Percentiles rank a stretch among this genome's conserved stretches.
These are phyloP conservation scores for Microtus richardsoni DNA, from an alignment of 2,113 vertebrate species.

Conservation along the genomic window DNA sequence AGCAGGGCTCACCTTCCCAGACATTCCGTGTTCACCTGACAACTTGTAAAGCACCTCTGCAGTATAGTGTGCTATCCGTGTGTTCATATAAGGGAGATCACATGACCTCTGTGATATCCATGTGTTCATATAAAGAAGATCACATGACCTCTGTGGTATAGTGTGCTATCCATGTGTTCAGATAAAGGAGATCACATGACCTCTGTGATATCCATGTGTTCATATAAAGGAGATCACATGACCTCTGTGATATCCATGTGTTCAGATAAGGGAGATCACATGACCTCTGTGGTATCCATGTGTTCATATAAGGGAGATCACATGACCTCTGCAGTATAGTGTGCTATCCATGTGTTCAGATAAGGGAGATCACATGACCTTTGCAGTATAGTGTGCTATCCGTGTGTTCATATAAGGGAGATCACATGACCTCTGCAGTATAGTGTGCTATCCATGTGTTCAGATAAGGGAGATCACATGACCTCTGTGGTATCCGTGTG, in stretches of 20 bases:
- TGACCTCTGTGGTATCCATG: neutral
- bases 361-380: neutral
- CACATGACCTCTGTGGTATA: neutral
- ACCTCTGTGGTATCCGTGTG: no score
- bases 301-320: neutral
- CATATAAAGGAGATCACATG: no score
- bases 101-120: no score
- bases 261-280: no score
- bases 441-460: neutral
- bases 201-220: no score
- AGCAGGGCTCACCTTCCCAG: neutral
- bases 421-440: neutral
- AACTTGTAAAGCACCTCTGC: neutral
- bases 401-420: no score
- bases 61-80: neutral
- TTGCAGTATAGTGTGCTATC: no score
- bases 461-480: neutral
- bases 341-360: no score
- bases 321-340: no score
- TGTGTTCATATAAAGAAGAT: no score
- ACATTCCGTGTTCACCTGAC: neutral
- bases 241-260: no score
- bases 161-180: neutral
- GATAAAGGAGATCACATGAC: neutral
- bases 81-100: no score